A percentile compares a stretch with the other conserved stretches of the same genome.
Conservation (phyloP, 1,140 invertebrate genomes). For the Hylyphantes graminicola region DNA sequence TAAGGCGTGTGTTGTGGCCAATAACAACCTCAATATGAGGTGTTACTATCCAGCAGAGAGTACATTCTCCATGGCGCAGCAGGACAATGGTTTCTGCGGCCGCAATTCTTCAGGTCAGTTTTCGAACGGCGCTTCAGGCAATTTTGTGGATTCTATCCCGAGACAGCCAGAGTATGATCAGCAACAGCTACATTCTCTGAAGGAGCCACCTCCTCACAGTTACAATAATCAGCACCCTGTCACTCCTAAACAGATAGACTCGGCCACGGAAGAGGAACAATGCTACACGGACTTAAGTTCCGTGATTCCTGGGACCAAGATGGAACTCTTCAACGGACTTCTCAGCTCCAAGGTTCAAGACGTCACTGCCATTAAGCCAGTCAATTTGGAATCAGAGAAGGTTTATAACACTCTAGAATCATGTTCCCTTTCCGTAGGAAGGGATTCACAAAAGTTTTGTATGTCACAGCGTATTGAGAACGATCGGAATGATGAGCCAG, state of each 20-base stretch:
- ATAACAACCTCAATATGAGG: conserved; percentile 36
- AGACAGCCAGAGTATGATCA: conserved; percentile 19
- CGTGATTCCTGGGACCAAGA: conserved; percentile 64
- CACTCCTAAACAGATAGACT: conserved; percentile 8
- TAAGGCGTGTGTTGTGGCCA: conserved; percentile 18
- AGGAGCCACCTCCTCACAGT: conserved; percentile 21
- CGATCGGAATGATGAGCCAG: conserved; percentile 60
- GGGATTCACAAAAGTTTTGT: conserved; percentile 33
- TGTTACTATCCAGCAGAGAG: conserved; percentile 52
- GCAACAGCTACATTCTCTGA: conserved; percentile 27
- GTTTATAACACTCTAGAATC: conserved; percentile 47
- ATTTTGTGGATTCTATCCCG: conserved; percentile 13
- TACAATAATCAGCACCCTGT: background rate
- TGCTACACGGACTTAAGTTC: conserved; percentile 64
- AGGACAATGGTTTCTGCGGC: conserved; percentile 45
- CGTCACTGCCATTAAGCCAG: conserved; percentile 58
- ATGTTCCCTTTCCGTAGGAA: conserved; percentile 18
- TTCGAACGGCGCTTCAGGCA: conserved; percentile 19
- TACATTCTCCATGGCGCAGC: conserved; percentile 38
- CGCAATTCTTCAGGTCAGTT: conserved; percentile 11
- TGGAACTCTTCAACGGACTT: conserved; percentile 66
- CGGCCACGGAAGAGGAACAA: conserved; percentile 54
- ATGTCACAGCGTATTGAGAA: conserved; percentile 50
- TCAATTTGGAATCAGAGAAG: conserved; percentile 55
- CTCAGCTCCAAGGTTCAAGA: conserved; percentile 64